Conservation (phyloP, 2,113 vertebrate species). For the Coturnix japonica region DNA sequence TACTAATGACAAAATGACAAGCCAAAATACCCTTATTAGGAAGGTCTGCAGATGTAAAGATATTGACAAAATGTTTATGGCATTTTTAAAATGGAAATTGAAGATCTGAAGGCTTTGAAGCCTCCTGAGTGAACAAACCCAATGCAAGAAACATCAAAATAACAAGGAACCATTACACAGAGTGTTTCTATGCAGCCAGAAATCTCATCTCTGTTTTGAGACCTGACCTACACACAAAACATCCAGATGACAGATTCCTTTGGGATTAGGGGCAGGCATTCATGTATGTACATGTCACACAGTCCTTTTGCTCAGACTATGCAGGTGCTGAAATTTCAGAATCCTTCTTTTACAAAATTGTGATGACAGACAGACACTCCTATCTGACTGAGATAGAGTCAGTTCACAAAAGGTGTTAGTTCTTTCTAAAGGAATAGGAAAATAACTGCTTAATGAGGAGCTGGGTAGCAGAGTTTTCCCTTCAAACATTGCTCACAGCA, state of each 20-base stretch:
- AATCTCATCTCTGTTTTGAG: constrained; percentile 1
- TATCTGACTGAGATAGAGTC: background rate
- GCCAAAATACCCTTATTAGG: background rate
- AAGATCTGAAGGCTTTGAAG: background rate
- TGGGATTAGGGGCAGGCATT: background rate
- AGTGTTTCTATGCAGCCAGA: background rate
- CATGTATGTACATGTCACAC: background rate
- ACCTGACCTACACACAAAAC: background rate
- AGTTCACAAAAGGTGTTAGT: background rate
- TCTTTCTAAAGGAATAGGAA: constrained; percentile 18
- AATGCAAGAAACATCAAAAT: constrained; percentile 24
- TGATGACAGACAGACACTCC: background rate
- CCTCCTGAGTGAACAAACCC: background rate
- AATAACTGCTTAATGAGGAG: constrained; percentile 37
- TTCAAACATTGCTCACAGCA: constrained; percentile 15
- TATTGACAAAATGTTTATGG: background rate
- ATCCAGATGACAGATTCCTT: background rate
- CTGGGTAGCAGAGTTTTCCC: background rate
- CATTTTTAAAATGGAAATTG: background rate
- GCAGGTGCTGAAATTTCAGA: background rate
- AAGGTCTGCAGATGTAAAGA: background rate
- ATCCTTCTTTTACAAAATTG: background rate
- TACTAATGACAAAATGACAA: constrained; percentile 36
- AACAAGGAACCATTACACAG: background rate
- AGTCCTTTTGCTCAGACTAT: background rate